phyloP scores from a whole-genome alignment of 2,113 vertebrate species.

The Plestiodon gilberti region DNA sequence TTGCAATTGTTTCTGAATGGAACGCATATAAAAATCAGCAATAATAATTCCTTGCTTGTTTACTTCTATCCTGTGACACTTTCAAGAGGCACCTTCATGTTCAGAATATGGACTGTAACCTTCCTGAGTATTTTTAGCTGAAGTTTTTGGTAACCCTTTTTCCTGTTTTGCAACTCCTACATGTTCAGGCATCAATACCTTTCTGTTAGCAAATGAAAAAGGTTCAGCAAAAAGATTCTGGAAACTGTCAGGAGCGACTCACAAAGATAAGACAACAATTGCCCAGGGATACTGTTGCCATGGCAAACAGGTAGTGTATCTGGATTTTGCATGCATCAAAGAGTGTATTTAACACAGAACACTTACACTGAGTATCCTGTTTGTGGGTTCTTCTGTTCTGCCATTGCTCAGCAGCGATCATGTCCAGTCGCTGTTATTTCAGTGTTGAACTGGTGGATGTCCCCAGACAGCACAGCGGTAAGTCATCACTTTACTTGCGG shows the following conservation, averaged over 20 bases:
- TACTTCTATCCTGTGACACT: slow-evolving; percentile 10
- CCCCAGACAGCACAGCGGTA: not conserved
- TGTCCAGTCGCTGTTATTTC: not conserved
- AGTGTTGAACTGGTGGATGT: not conserved
- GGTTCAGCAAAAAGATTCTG: slow-evolving; percentile 36
- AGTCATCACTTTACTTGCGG: not conserved
- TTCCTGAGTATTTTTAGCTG: slow-evolving; percentile 59
- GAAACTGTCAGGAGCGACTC: slow-evolving; percentile 58
- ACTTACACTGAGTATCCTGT: not conserved
- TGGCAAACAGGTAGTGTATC: slow-evolving; percentile 59
- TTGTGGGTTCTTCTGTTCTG: not conserved
- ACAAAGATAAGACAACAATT: slow-evolving; percentile 50
- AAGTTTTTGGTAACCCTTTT: slow-evolving; percentile 58
- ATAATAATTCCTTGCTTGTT: not conserved
- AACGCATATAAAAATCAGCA: not conserved
- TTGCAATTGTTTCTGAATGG: not conserved
- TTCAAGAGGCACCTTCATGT: slow-evolving; percentile 26
- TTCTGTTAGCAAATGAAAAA: slow-evolving; percentile 40
- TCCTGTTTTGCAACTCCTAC: slow-evolving; percentile 64
- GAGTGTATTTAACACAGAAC: slow-evolving; percentile 32
- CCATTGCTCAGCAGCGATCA: not conserved
- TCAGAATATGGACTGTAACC: slow-evolving; percentile 55
- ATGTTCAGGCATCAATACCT: slow-evolving; percentile 38
- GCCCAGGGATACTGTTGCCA: slow-evolving; percentile 65
- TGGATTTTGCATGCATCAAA: slow-evolving; percentile 38